Conservation (phyloP, 2,888 invertebrate species). For the Drosophila kambysellisi region DNA sequence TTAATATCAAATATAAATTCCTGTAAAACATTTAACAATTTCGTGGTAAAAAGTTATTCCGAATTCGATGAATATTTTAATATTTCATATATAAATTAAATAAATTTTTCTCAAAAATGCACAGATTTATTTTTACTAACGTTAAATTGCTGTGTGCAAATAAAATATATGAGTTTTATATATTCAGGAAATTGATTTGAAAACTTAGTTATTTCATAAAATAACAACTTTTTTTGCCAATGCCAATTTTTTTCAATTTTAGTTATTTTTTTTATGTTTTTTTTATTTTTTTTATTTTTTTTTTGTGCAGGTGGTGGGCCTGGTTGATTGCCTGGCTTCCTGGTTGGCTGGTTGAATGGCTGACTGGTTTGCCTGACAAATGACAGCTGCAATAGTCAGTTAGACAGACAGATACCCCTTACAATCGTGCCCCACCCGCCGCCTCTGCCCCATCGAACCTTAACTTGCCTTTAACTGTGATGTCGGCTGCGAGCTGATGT, state of each 20-base stretch:
- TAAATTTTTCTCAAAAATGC: not conserved
- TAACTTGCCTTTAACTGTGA: slow-evolving; percentile 38
- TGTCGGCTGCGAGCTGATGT: slow-evolving; percentile 38
- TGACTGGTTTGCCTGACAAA: slow-evolving; percentile 52
- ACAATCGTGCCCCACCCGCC: not conserved
- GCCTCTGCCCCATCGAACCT: not conserved
- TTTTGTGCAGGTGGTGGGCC: slow-evolving; percentile 28
- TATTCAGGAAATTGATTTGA: not conserved
- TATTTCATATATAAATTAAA: too few relatives aligned
- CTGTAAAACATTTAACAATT: not conserved
- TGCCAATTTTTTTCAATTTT: not conserved
- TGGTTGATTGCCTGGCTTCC: slow-evolving; percentile 39
- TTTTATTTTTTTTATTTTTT: not conserved
- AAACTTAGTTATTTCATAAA: not conserved
- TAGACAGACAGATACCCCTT: slow-evolving; percentile 16
- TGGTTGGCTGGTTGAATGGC: not conserved
- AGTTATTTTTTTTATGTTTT: not conserved
- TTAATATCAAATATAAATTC: not conserved
- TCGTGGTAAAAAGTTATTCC: not conserved
- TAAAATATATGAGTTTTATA: not conserved
- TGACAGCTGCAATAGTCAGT: slow-evolving; percentile 62
- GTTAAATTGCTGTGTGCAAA: not conserved
- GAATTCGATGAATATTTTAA: not conserved
- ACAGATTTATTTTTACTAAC: not conserved
- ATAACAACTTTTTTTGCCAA: not conserved